A percentile compares a stretch with the other conserved stretches of the same genome.
Conservation (phyloP, 2,113 vertebrate genomes). For the Suncus etruscus region DNA sequence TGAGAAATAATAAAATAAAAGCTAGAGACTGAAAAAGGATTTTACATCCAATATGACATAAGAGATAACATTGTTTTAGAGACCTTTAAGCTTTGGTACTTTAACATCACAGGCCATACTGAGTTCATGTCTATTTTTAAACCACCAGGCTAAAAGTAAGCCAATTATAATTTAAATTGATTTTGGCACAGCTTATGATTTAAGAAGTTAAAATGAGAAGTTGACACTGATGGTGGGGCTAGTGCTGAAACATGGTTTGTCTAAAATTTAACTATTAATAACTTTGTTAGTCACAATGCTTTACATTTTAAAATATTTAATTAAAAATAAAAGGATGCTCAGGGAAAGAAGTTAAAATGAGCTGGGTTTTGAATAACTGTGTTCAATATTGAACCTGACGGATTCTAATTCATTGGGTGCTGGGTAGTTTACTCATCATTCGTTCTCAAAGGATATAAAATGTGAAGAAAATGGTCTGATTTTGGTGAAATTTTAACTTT, state of each 20-base stretch:
- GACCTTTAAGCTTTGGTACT: not conserved
- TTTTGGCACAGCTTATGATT: slow-evolving; percentile 3
- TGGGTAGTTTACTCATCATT: not conserved
- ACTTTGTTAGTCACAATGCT: too few species aligned
- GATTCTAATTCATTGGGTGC: not conserved
- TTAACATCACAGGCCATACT: too few species aligned
- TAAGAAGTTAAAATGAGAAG: not conserved
- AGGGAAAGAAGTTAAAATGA: not conserved
- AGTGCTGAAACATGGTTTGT: too few species aligned
- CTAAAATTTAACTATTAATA: too few species aligned
- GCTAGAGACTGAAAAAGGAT: too few species aligned
- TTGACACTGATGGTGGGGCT: too few species aligned
- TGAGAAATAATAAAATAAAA: too few species aligned
- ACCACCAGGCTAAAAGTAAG: not conserved
- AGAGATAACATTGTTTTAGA: not conserved
- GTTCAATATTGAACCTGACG: not conserved
- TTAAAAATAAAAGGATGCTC: too few species aligned
- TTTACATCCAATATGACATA: not conserved
- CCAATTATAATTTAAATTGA: not conserved
- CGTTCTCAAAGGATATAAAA: not conserved
- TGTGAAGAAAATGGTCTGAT: not conserved
- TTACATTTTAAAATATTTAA: too few species aligned
- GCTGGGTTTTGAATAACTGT: not conserved
- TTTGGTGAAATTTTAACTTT: not conserved
- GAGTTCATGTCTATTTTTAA: not conserved